Evolutionary conservation across 2,113 vertebrate species (phyloP).

Genomic region (Pycnonotus jocosus): DNA sequence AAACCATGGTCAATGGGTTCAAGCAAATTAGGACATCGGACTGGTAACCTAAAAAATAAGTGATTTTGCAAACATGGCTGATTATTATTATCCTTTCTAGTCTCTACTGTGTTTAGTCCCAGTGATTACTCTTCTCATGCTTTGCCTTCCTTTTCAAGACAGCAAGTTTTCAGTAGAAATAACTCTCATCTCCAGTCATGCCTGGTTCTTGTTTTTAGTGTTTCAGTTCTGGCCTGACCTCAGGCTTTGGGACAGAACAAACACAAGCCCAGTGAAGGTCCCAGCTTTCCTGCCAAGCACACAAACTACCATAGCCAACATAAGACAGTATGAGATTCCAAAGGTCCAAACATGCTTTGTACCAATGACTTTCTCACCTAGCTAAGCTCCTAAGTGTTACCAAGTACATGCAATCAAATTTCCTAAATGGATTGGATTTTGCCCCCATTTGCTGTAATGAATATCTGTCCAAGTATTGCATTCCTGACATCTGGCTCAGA

Average conservation of each 20-base stretch:
- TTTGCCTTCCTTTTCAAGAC: neutral
- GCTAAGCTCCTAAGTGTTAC: neutral
- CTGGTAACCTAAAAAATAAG: neutral
- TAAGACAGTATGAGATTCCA: neutral
- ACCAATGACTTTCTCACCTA: neutral
- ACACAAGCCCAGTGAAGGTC: neutral
- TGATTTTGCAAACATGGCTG: neutral
- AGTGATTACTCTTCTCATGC: too few species aligned
- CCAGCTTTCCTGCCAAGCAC: neutral
- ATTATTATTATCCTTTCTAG: neutral
- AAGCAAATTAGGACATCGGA: neutral
- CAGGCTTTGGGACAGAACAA: neutral
- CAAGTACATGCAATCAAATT: fast-evolving
- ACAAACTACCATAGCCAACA: neutral
- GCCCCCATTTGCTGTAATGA: neutral
- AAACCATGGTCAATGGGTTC: neutral
- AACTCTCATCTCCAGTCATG: neutral
- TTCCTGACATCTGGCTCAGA: neutral
- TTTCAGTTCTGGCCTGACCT: neutral
- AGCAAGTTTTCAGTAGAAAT: neutral
- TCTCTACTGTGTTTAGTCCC: neutral
- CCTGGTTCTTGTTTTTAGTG: neutral
- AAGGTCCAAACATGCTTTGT: neutral
- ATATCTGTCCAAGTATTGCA: neutral
- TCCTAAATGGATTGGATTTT: neutral